phyloP scores from a whole-genome alignment of 2,888 invertebrate genomes.

The Acleris sparsana region DNA sequence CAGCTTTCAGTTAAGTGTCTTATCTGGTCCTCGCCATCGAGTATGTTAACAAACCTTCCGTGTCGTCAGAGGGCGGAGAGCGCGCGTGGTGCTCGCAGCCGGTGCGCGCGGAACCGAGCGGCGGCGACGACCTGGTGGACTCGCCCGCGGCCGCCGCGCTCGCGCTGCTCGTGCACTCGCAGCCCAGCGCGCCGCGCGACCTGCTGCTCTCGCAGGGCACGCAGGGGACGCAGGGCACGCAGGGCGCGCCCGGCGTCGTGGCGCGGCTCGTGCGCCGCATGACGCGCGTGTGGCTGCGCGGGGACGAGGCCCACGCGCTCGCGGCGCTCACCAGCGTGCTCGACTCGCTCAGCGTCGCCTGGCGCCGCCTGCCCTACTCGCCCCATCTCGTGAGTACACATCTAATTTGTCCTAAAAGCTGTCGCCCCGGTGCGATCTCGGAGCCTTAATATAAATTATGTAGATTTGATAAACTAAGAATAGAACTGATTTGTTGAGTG shows the following conservation, averaged over 20 bases:
- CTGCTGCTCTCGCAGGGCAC: conserved; percentile 92
- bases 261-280: conserved; percentile 93
- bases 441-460: too few species aligned
- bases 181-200: conserved; percentile 61
- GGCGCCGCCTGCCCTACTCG: conserved; percentile 60
- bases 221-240: conserved; percentile 84
- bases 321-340: conserved; percentile 85
- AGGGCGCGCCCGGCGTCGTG: conserved; percentile 66
- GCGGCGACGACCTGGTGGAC: conserved; percentile 1
- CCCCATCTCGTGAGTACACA: conserved; percentile 48
- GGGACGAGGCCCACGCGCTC: conserved; percentile 86
- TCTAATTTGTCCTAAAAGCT: too few species aligned
- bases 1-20: too few species aligned
- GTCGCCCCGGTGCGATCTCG: too few species aligned
- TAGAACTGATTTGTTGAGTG: too few species aligned
- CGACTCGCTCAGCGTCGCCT: conserved; percentile 71
- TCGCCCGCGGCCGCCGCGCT: conserved; percentile 42
- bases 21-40: too few species aligned
- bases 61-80: conserved; percentile 19
- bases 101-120: conserved; percentile 45
- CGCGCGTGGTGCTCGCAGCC: conserved; percentile 55
- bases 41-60: too few species aligned
- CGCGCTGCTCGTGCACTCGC: conserved; percentile 57
- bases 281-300: conserved; percentile 95
- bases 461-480: too few species aligned